phyloP scores from a whole-genome alignment of 2,113 vertebrate species.

The Aplodontia rufa region DNA sequence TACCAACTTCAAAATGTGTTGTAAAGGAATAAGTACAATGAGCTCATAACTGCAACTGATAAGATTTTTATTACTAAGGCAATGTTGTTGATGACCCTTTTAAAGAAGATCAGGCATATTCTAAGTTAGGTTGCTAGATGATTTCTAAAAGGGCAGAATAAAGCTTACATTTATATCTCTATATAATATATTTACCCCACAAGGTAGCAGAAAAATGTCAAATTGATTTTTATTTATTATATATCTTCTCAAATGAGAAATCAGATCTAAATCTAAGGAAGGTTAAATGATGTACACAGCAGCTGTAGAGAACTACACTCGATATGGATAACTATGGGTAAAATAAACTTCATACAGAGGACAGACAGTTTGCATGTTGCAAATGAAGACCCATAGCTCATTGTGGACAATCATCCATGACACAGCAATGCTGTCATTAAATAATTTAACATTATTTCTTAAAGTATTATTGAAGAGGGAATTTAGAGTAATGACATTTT shows the following conservation, averaged over 20 bases:
- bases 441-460: not conserved
- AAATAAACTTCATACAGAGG: not conserved
- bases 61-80: not conserved
- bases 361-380: not conserved
- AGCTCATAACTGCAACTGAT: not conserved
- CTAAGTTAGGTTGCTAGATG: not conserved
- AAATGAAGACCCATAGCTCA: not conserved
- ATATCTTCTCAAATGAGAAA: not conserved
- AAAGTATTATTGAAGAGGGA: not conserved
- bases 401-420: not conserved
- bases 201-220: not conserved
- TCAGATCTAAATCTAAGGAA: not conserved
- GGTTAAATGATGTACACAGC: conserved; percentile 24
- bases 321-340: not conserved
- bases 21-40: not conserved
- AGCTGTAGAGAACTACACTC: not conserved
- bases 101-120: not conserved
- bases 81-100: not conserved
- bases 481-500: not conserved
- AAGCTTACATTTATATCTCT: not conserved
- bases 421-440: not conserved
- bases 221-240: not conserved
- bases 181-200: not conserved
- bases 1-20: not conserved
- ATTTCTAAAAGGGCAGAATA: not conserved